A percentile compares a stretch with the other conserved stretches of the same genome.
Conservation (phyloP, 2,113 vertebrate genomes). For the Gavialis gangeticus region DNA sequence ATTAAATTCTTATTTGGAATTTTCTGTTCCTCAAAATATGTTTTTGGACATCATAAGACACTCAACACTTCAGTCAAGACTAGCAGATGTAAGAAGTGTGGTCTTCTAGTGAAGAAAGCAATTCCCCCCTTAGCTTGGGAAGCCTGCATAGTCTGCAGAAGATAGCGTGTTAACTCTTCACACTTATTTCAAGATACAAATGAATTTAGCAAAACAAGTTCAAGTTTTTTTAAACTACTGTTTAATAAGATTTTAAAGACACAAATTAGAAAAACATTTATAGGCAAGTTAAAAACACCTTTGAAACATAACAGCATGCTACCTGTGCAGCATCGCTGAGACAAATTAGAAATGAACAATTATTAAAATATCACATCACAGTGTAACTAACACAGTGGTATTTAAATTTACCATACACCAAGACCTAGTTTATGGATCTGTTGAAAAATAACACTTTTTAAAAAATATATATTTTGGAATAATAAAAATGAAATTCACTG, state of each 20-base stretch:
- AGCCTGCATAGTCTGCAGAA: neutral
- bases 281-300: slow-evolving; percentile 80
- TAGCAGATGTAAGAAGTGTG: neutral
- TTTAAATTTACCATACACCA: slow-evolving; percentile 64
- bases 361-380: slow-evolving; percentile 70
- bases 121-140: neutral
- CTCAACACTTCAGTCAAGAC: neutral
- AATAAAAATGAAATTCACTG: slow-evolving; percentile 79
- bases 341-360: slow-evolving; percentile 66
- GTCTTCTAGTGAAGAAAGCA: neutral
- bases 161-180: neutral
- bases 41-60: neutral
- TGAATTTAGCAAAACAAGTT: slow-evolving; percentile 51
- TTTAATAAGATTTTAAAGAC: slow-evolving; percentile 84
- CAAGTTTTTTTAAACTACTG: slow-evolving; percentile 76
- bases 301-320: slow-evolving; percentile 72
- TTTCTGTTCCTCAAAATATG: neutral
- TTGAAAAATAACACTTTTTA: slow-evolving; percentile 83
- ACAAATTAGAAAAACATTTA: slow-evolving; percentile 81
- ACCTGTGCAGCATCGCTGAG: slow-evolving; percentile 68
- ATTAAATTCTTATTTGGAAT: neutral
- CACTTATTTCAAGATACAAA: slow-evolving; percentile 12
- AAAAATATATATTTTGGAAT: slow-evolving; percentile 84
- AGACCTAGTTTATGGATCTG: slow-evolving; percentile 73
- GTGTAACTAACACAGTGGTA: slow-evolving; percentile 70